Base-by-base conservation (phyloP, 2,888 invertebrate genomes). In the Tanytarsus gracilentus region DNA sequence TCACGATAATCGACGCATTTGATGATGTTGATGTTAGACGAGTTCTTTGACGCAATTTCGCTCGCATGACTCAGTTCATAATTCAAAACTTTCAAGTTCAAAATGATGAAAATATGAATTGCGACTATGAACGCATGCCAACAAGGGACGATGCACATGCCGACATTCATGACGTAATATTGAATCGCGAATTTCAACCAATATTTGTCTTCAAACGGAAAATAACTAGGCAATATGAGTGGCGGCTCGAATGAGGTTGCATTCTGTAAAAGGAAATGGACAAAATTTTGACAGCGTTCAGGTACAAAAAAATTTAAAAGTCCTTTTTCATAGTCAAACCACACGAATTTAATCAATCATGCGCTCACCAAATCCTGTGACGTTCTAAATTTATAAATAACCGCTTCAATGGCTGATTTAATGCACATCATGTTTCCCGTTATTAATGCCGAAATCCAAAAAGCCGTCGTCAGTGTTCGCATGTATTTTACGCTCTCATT, bases 71-170 rank as follows among this genome's bases (percentile, higher is more conserved):
- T 11, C 29, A 62, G 16, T 36, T 55, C 51, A 33, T 44, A 61
- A 27, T 55, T 53, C 9, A 62, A n/a, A 11, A 61, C 4, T 27
- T 62, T 61, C 26, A 62, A 33, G 11, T 23, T 44, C 21, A 55
- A 61, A 11, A 62, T 60, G 2, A 33, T 27, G 44, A 36, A 62
- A 29, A 61, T 55, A 49, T 61, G 55, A 1, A 62, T 33, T 7
- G 62, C 23, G 5, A 62, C 61, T 27, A 62, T 61, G 59, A 62
- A 62, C 7, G 59, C 55, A 49, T 62, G 62, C 62, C 62, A 62
- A 26, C 62, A 62, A 25, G 62, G 62, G 11, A 62, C 61, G 50
- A 62, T 61, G 23, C 60, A 39, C 62, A 62, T 62, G 9, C 61
- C 62, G n/a, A 62, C 21, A 16, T 50, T 55, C 60, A 62, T 60